phyloP scores from a whole-genome alignment of 2,888 invertebrate species.

The Pristionchus entomophagus region DNA sequence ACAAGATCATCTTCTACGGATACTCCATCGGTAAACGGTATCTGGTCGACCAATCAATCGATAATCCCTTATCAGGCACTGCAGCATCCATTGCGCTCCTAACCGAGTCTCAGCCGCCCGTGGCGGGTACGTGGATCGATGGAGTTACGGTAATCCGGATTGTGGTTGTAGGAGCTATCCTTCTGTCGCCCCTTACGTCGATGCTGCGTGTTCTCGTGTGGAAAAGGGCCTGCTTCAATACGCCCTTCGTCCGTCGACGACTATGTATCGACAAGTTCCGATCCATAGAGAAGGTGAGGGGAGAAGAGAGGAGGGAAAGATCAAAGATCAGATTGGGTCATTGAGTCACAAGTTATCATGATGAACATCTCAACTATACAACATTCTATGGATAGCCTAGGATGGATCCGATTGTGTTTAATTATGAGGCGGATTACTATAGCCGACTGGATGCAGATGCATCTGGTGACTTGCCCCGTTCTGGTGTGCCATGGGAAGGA shows the following conservation, averaged over 20 bases:
- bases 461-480: slow-evolving; percentile 56
- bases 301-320: too few species aligned
- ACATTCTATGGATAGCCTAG: too few species aligned
- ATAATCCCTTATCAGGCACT: slow-evolving; percentile 52
- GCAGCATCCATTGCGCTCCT: slow-evolving; percentile 59
- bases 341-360: too few species aligned
- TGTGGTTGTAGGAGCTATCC: slow-evolving; percentile 58
- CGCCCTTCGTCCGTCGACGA: slow-evolving; percentile 53
- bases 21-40: slow-evolving; percentile 58
- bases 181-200: slow-evolving; percentile 64
- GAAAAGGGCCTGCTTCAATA: slow-evolving; percentile 55
- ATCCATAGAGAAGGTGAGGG: slow-evolving; percentile 59
- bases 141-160: not conserved
- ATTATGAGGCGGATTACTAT: too few species aligned
- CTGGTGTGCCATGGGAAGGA: slow-evolving; percentile 66
- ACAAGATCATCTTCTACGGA: slow-evolving; percentile 61
- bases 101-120: slow-evolving; percentile 29
- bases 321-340: not conserved
- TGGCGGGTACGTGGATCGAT: slow-evolving; percentile 33
- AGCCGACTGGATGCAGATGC: too few species aligned
- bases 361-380: too few species aligned
- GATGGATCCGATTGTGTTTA: too few species aligned
- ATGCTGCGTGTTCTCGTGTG: slow-evolving; percentile 56
- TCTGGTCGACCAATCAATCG: not conserved
- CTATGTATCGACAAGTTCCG: slow-evolving; percentile 60